Base-by-base conservation (phyloP, 2,113 vertebrate genomes). In the Colossoma macropomum region DNA sequence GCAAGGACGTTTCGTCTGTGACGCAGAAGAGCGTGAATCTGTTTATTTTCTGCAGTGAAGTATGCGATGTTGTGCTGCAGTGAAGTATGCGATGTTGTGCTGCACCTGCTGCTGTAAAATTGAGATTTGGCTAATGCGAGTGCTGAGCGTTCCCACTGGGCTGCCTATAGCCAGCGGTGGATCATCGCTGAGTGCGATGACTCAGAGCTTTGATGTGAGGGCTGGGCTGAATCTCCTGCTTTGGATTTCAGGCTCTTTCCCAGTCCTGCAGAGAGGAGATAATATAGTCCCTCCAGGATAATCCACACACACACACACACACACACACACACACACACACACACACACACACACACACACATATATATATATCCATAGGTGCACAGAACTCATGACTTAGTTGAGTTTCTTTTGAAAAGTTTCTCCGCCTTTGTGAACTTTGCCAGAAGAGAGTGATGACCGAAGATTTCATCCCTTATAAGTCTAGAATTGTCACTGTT, bases 231-330 rank as follows among this genome's bases (percentile, higher is more conserved):
- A 74, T 66, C 32, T 54, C 21, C 50, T 32, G 50, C 15, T 27
- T 23, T 81, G 79, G 70, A 81, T 74, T 74, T 54, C 27, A 65
- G 27, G 63, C 45, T 56, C 15, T 56, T 52, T 79, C 25, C 13
- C 27, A 54, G 28, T 75, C 41, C 80, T 81, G 80, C 79, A 75
- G 34, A 34, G 17, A 11, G 17, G 38, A 50, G 79, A 81, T 81
- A 81, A 72, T 75, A 23, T 50, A 66, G 8, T 74, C 30, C 19
- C 17, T 71, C 4, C 72, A 60, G 75, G 76, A 69, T 68, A n/a
- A 41, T 56, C 54, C 60, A 45, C 80, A 74, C 17, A 28, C n/a
- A 79, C 38, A 48, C 52, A 66, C 41, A 54, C 45, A 78, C 38
- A 30, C 52, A 71, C 28, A 60, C 41, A 59, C 38, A 71, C 25